Base-by-base conservation (phyloP, 2,797 vertebrate genomes). In the Nannoperca obscura region DNA sequence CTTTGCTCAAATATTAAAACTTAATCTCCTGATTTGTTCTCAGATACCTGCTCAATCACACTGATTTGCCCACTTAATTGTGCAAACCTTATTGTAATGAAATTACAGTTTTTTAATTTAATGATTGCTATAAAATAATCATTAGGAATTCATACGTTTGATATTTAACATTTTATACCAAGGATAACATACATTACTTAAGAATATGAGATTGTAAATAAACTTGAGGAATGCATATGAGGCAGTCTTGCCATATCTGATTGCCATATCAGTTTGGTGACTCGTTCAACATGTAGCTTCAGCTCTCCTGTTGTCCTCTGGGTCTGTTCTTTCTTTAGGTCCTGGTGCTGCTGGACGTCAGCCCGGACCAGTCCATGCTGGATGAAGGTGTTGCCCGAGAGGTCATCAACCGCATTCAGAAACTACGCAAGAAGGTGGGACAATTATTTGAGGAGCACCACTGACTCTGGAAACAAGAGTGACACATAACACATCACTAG, bases 391-490 rank as follows among this genome's bases (percentile, higher is more conserved):
- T 99, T 80, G 97, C 98, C 65, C 94, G 98, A 44, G 98, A 99
- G 68, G 98, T 99, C 88, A 99, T 99, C 89, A 99, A 99, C 92
- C 98, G 97, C 86, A 98, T 99, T 89, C 98, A 99, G 95, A 99
- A 99, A 88, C 96, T 99, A 77, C 97, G 97, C 69, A 99, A 99
- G 91, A 99, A 99, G 97, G 98, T 98, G 73, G 80, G 87, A 40
- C 58, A 58, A 44, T 76, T 84, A 86, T 88, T 89, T 72, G 42
- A 69, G 64, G 57, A 83, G 53, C 79, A 42, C 70, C 55, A 76
- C 73, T 54, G 46, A 65, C 81, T 61, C n/a, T 74, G 74, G 38
- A 75, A 79, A 60, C 64, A 12, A 15, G 74, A 81, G 55, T 85
- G 86, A 84, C 87, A 88, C 74, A 75, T 90, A 76, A 81, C 91